Conservation (phyloP, 2,888 invertebrate genomes). For the Dynastes maya region DNA sequence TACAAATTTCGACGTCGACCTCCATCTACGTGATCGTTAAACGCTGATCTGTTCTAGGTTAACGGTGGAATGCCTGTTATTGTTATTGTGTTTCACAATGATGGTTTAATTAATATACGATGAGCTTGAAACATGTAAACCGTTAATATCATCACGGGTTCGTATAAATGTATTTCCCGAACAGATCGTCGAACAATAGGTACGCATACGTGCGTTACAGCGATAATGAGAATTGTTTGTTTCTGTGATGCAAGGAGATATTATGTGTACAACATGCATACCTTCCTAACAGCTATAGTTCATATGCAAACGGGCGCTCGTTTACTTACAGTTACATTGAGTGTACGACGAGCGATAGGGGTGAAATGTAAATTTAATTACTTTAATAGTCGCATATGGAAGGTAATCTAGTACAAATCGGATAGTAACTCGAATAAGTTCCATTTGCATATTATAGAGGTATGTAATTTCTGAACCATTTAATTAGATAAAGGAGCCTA, state of each 20-base stretch:
- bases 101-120: constrained; percentile 31
- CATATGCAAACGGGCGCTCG: no score
- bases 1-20: not conserved
- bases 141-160: constrained; percentile 20
- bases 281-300: not conserved
- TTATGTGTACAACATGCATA: not conserved
- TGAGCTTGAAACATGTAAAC: constrained; percentile 36
- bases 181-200: not conserved
- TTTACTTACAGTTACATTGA: no score
- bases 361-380: no score
- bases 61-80: constrained; percentile 9
- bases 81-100: constrained; percentile 34
- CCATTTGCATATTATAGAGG: no score
- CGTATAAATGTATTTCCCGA: constrained; percentile 21
- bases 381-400: no score
- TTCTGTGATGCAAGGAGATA: not conserved
- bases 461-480: no score
- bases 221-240: not conserved
- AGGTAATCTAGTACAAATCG: no score
- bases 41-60: not conserved
- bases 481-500: no score
- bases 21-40: not conserved
- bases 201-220: constrained; percentile 6
- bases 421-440: no score
- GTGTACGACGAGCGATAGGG: no score